phyloP scores from a whole-genome alignment of 2,113 vertebrate species.

The Zosterops hypoxanthus region DNA sequence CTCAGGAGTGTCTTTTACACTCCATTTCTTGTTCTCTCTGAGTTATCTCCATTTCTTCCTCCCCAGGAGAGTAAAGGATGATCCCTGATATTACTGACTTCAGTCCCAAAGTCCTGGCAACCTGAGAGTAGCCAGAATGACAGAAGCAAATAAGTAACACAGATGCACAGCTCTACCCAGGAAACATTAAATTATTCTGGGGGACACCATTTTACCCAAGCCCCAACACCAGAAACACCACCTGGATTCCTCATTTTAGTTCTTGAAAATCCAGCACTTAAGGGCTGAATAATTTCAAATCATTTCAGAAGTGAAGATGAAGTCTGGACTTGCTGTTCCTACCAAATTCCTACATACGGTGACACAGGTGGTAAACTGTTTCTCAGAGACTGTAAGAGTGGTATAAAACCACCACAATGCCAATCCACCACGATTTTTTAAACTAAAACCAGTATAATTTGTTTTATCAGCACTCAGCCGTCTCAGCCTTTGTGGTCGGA shows the following conservation, averaged over 20 bases:
- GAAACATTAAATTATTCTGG: background rate
- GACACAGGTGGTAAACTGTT: background rate
- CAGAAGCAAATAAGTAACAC: background rate
- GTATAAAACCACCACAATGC: background rate
- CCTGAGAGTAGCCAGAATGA: background rate
- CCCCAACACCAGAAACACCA: background rate
- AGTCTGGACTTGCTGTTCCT: background rate
- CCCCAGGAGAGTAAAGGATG: background rate
- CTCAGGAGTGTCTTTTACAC: background rate
- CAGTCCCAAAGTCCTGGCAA: background rate
- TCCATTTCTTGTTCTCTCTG: background rate
- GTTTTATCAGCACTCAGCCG: background rate
- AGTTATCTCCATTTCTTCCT: background rate
- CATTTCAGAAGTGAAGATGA: fast-evolving
- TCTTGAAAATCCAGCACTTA: background rate
- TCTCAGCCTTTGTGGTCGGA: background rate
- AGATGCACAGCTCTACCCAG: fast-evolving
- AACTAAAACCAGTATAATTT: background rate
- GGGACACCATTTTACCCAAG: background rate
- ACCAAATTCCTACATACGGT: background rate
- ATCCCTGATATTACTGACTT: background rate
- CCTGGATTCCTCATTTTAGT: background rate
- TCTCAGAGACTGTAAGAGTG: background rate
- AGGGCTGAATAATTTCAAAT: background rate
- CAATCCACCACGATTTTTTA: background rate